phyloP scores from a whole-genome alignment of 2,888 invertebrate genomes.

The Osmoderma eremita region DNA sequence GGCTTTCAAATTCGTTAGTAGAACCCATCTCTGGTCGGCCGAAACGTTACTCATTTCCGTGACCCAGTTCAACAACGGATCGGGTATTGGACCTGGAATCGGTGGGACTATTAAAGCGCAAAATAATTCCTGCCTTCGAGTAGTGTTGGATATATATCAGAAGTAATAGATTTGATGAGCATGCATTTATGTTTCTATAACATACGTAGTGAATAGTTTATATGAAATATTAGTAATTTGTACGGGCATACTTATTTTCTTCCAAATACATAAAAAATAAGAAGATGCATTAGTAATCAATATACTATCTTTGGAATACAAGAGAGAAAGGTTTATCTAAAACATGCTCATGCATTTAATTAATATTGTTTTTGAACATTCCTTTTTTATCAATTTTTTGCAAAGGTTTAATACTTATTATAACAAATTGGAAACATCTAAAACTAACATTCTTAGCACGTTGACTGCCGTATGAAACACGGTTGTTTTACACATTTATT shows the following conservation, averaged over 20 bases:
- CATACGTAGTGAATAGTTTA: constrained; percentile 1
- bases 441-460: too few relatives aligned
- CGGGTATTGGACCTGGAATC: constrained; percentile 83
- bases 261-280: constrained; percentile 19
- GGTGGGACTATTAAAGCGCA: constrained; percentile 61
- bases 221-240: constrained; percentile 10
- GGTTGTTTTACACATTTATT: too few relatives aligned
- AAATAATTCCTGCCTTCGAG: constrained; percentile 40
- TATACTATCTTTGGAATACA: neutral
- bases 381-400: too few relatives aligned
- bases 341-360: constrained; percentile 49
- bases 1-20: constrained; percentile 88
- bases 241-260: constrained; percentile 20
- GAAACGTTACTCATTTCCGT: constrained; percentile 89
- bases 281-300: constrained; percentile 22
- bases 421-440: too few relatives aligned
- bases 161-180: constrained; percentile 37
- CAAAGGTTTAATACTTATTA: too few relatives aligned
- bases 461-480: too few relatives aligned
- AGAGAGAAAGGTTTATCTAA: neutral
- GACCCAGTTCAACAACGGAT: constrained; percentile 87
- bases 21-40: constrained; percentile 78
- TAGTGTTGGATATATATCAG: constrained; percentile 29
- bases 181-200: constrained; percentile 37
- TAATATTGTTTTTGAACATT: constrained; percentile 45